These are phyloP conservation scores for Morbakka virulenta DNA, from an alignment of 30 jellyfish, hydroid and myxozoan genomes.

Conservation along the genomic window DNA sequence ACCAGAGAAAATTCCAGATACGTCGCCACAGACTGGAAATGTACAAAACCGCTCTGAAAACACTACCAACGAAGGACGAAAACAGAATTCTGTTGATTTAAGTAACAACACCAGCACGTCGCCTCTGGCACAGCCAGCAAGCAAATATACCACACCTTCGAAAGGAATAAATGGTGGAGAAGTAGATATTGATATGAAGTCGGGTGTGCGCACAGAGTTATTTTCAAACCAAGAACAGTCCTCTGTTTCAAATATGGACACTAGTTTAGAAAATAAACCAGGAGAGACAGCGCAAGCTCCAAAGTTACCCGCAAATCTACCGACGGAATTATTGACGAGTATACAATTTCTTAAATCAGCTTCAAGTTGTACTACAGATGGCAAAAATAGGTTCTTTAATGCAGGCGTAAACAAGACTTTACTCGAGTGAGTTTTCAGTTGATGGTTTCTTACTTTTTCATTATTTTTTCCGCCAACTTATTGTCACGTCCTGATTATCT, in stretches of 20 bases:
- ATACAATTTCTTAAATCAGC: slow-evolving; percentile 69
- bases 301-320: slow-evolving; percentile 65
- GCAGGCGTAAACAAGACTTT: slow-evolving; percentile 72
- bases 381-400: slow-evolving; percentile 78
- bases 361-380: slow-evolving; percentile 69
- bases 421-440: slow-evolving; percentile 57
- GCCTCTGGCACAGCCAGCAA: too few species aligned
- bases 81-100: background rate
- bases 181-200: too few species aligned
- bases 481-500: too few species aligned
- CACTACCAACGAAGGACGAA: background rate
- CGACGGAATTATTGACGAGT: slow-evolving; percentile 50
- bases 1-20: too few species aligned
- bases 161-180: too few species aligned
- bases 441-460: background rate
- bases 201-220: too few species aligned
- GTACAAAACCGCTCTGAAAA: too few species aligned
- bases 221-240: too few species aligned
- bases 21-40: too few species aligned
- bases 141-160: too few species aligned
- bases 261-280: slow-evolving; percentile 8
- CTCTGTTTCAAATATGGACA: too few species aligned
- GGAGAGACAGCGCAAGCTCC: slow-evolving; percentile 64
- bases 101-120: background rate
- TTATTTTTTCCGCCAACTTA: too few species aligned